A percentile compares a stretch with the other conserved stretches of the same genome.
These are phyloP conservation scores for Tanytarsus gracilentus DNA, from an alignment of 2,888 invertebrate genomes.

Conservation along the genomic window DNA sequence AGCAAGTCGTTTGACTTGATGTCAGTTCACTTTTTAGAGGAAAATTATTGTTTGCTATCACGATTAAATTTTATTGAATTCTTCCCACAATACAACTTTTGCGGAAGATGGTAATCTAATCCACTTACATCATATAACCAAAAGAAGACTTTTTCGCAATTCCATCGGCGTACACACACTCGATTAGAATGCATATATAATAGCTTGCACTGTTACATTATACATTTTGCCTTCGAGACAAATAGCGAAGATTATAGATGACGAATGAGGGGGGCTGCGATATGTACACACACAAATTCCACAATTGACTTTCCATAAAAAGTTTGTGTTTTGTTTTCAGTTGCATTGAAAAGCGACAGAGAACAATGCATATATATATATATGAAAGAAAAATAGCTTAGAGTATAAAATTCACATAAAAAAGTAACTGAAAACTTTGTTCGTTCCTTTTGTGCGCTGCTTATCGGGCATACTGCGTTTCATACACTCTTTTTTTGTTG, in stretches of 20 bases:
- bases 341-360: not conserved
- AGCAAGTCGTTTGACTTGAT: conserved; percentile 11
- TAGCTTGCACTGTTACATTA: conserved; percentile 2
- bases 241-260: conserved; percentile 21
- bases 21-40: conserved; percentile 4
- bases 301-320: conserved; percentile 18
- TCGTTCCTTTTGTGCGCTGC: not conserved
- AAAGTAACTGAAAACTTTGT: not conserved
- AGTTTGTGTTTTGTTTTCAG: not conserved
- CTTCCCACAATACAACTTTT: conserved; percentile 8
- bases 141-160: conserved; percentile 9
- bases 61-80: too few relatives aligned
- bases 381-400: too few relatives aligned
- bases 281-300: not conserved
- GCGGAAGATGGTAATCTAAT: conserved; percentile 4
- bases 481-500: not conserved
- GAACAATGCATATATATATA: too few relatives aligned
- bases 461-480: not conserved
- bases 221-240: conserved; percentile 21
- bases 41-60: too few relatives aligned
- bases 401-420: conserved; percentile 24
- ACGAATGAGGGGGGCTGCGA: conserved; percentile 6
- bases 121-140: not conserved
- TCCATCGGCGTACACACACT: conserved; percentile 8
- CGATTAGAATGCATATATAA: not conserved